Percentiles rank a stretch among this genome's conserved stretches.
Evolutionary conservation across 2,888 invertebrate species (phyloP).

Genomic region (Kryphioiulus occultus): DNA sequence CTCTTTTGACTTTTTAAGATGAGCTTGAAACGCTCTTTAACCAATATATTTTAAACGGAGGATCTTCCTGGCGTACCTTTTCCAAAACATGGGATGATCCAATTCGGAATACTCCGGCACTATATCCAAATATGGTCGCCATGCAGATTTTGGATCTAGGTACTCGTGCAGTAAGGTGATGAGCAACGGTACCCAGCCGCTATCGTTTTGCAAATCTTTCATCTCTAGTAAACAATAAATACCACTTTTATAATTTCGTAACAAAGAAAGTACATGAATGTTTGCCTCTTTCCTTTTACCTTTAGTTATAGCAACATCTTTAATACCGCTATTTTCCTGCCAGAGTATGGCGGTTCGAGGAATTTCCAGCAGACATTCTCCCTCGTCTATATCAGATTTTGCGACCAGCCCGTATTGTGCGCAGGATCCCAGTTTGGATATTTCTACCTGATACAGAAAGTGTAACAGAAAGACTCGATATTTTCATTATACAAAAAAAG

Average conservation of each 20-base stretch:
- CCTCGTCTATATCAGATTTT: slow-evolving; percentile 26
- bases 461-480: too few species aligned
- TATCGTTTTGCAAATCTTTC: slow-evolving; percentile 46
- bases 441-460: slow-evolving; percentile 29
- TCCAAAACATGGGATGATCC: slow-evolving; percentile 53
- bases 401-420: slow-evolving; percentile 47
- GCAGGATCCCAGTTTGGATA: slow-evolving; percentile 38
- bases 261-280: background rate
- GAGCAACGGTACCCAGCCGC: slow-evolving; percentile 51
- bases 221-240: background rate
- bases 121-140: slow-evolving; percentile 51
- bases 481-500: too few species aligned
- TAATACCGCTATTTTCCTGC: slow-evolving; percentile 45
- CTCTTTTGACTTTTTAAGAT: too few species aligned
- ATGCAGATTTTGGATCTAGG: slow-evolving; percentile 44
- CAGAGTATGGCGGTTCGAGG: slow-evolving; percentile 44
- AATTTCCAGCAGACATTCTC: slow-evolving; percentile 45
- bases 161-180: slow-evolving; percentile 49
- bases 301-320: slow-evolving; percentile 3
- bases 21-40: too few species aligned
- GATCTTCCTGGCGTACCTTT: slow-evolving; percentile 1
- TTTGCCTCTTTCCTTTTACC: background rate
- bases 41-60: too few species aligned
- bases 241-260: background rate
- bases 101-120: slow-evolving; percentile 25